These are phyloP conservation scores for Acanthosoma haemorrhoidale DNA, from an alignment of 2,888 invertebrate genomes.

Conservation along the genomic window DNA sequence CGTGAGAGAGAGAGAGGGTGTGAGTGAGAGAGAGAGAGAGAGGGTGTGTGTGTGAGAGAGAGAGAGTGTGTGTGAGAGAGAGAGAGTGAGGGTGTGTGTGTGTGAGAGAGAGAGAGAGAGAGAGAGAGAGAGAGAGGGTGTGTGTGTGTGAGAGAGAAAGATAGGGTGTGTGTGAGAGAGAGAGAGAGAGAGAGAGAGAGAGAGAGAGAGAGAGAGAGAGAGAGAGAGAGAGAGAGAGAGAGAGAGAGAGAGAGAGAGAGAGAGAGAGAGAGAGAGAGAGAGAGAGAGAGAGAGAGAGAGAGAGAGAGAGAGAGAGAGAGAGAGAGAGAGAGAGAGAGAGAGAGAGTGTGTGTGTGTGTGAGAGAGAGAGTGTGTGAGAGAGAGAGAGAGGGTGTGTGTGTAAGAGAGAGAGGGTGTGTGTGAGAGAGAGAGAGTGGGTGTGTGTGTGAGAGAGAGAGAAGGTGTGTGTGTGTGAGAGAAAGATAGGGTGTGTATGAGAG, in stretches of 20 bases:
- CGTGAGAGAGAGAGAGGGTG: neutral
- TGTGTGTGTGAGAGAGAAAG: conserved; percentile 52
- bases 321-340: conserved; percentile 45
- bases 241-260: conserved; percentile 22
- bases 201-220: conserved; percentile 43
- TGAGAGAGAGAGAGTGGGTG: neutral
- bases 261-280: conserved; percentile 18
- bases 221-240: conserved; percentile 33
- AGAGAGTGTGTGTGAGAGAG: neutral
- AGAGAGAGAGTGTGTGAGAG: neutral
- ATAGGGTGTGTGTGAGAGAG: conserved; percentile 45
- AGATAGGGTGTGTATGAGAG: neutral
- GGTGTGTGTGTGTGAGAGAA: too few species aligned
- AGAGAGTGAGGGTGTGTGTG: neutral
- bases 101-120: neutral
- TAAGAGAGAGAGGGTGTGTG: neutral
- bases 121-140: conserved; percentile 40
- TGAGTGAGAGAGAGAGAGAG: neutral
- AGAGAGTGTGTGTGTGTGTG: conserved; percentile 35
- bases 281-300: conserved; percentile 40
- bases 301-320: conserved; percentile 52
- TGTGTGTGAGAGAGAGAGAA: too few species aligned
- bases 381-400: neutral
- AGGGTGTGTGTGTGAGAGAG: conserved; percentile 2
- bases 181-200: conserved; percentile 42